Base-by-base conservation (phyloP, 2,797 vertebrate species). In the Pteropus rufus region DNA sequence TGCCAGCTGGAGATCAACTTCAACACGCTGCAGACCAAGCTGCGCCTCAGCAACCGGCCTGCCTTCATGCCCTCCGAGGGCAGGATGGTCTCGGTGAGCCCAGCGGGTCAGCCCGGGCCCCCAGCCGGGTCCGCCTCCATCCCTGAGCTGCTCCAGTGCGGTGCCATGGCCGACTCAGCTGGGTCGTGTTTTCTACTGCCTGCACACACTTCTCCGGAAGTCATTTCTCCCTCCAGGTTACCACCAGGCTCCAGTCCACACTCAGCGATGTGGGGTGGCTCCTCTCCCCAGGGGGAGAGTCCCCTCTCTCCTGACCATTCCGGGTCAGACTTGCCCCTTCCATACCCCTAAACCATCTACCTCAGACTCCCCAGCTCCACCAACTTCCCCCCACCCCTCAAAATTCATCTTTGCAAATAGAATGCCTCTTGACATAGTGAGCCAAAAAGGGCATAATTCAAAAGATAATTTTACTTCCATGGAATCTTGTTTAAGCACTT, bases 1-100 rank as follows among this genome's bases (percentile, higher is more conserved):
- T 99, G 99, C 98, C 99, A 99, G 97, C 99, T 99, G 97, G 99
- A 99, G 99, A 99, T 99, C 98, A 99, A 99, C 98, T 99, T 99
- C 98, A 99, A 99, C 98, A 99, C 99, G 3, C 98, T 99, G 98
- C 99, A 99, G 98, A 99, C 99, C 97, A 99, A 99, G 96, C 99
- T 99, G 95, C 98, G 99, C 73, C 99, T 99, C 97, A 99, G 99
- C 99, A 99, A 99, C 97, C 98, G 99, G 93, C 99, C 99, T 0
- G 99, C 99, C 93, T 99, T 99, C 99, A 99, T 99, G 99, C 99
- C 99, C 86, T 99, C 99, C 0, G 99, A 99, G 98, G 99, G 99
- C 49, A 99, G 99, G 98, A 99, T 99, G 99, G 99, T 99, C 92
- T 99, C 99, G 98, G 99, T 99, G 98, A 98, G 99, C 97, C 41